A percentile compares a stretch with the other conserved stretches of the same genome.
phyloP scores from a whole-genome alignment of 2,888 invertebrate species.

The Caenorhabditis panamensis region DNA sequence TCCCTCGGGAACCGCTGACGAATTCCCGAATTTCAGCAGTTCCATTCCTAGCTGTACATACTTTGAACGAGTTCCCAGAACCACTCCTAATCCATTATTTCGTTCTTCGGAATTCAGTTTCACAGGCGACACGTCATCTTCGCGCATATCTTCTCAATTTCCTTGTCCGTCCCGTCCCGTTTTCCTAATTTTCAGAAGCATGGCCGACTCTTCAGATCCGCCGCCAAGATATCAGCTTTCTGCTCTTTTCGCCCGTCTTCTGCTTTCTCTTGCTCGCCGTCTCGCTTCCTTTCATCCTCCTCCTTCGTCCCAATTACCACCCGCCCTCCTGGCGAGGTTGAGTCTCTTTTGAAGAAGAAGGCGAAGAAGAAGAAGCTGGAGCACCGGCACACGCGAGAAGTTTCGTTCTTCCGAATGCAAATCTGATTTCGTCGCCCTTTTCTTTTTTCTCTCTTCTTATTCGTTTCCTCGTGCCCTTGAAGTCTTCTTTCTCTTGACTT shows the following conservation, averaged over 20 bases:
- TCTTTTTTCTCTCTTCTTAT: conserved; percentile 26
- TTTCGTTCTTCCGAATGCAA: conserved; percentile 47
- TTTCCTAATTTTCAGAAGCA: conserved; percentile 24
- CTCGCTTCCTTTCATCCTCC: conserved; percentile 2
- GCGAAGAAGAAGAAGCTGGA: neutral
- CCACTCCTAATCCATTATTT: too few species aligned
- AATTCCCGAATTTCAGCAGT: neutral
- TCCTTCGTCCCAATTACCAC: conserved; percentile 37
- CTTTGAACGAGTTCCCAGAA: too few species aligned
- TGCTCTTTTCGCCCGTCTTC: conserved; percentile 13
- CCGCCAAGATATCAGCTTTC: conserved; percentile 53
- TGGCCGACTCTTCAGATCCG: conserved; percentile 33
- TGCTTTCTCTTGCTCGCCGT: conserved; percentile 4
- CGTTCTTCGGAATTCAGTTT: conserved; percentile 5
- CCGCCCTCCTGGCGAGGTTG: conserved; percentile 18
- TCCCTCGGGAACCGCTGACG: neutral
- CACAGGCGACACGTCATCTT: conserved; percentile 4
- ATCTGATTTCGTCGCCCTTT: conserved; percentile 37
- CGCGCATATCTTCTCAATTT: conserved; percentile 21
- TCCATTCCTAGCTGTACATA: too few species aligned
- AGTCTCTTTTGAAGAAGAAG: neutral
- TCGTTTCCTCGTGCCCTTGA: conserved; percentile 21
- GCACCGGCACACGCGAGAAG: neutral
- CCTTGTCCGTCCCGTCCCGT: too few species aligned
- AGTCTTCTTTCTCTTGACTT: conserved; percentile 26